Evolutionary conservation across 2,888 invertebrate genomes (phyloP).

Genomic region (Brachycybe producta): DNA sequence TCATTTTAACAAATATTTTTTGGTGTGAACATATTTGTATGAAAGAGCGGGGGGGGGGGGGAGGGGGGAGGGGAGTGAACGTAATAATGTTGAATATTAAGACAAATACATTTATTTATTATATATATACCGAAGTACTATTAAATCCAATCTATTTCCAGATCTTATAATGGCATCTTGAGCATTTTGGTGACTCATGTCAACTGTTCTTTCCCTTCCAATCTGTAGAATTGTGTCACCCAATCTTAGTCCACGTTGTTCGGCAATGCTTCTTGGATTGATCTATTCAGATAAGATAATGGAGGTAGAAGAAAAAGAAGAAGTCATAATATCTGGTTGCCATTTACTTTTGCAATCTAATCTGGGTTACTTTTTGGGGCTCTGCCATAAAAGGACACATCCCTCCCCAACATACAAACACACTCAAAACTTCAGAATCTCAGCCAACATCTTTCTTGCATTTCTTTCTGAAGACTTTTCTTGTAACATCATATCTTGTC

Average conservation of each 20-base stretch:
- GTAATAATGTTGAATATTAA: too few species aligned
- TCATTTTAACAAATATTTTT: too few species aligned
- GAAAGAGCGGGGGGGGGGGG: too few species aligned
- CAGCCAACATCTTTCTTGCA: neutral
- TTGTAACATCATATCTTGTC: too few species aligned
- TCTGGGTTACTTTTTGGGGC: neutral
- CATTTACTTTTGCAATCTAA: slow-evolving; percentile 2
- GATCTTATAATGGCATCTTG: slow-evolving; percentile 4
- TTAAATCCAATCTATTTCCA: slow-evolving; percentile 15
- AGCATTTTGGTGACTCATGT: slow-evolving; percentile 15
- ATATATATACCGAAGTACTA: slow-evolving; percentile 11
- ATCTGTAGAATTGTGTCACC: slow-evolving; percentile 14
- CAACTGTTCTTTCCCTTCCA: slow-evolving; percentile 12
- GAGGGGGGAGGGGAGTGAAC: too few species aligned
- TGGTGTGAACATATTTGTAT: too few species aligned
- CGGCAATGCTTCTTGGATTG: slow-evolving; percentile 5
- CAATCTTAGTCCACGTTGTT: neutral
- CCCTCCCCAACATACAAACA: neutral
- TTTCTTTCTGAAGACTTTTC: too few species aligned
- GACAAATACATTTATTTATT: too few species aligned
- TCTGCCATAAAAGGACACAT: slow-evolving; percentile 9
- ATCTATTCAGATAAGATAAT: slow-evolving; percentile 1
- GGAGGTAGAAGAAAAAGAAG: neutral
- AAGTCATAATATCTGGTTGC: neutral
- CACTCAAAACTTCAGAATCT: neutral